Conservation (phyloP, 2,888 invertebrate genomes). For the Stenichneumon culpator region DNA sequence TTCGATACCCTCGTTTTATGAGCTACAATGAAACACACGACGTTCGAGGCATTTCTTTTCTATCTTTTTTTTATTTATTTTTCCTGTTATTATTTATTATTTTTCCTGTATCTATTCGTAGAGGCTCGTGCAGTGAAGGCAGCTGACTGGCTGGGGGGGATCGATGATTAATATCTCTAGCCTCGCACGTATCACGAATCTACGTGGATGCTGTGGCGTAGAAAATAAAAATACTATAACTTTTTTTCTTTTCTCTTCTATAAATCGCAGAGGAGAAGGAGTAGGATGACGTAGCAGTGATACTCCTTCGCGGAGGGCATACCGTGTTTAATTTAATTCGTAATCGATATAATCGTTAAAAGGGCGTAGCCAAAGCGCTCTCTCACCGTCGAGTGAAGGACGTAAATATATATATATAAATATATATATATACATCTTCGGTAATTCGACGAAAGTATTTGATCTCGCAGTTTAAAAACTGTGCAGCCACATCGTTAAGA, state of each 20-base stretch:
- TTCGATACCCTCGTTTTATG: constrained; percentile 49
- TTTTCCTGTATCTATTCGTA: constrained; percentile 45
- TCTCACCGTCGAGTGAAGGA: constrained; percentile 4
- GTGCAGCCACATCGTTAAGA: constrained; percentile 8
- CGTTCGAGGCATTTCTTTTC: constrained; percentile 30
- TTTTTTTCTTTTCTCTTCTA: constrained; percentile 19
- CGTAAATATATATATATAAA: constrained; percentile 3
- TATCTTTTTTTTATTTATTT: not conserved
- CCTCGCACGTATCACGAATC: constrained; percentile 47
- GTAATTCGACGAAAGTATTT: constrained; percentile 23
- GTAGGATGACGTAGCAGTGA: not conserved
- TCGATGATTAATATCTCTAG: constrained; percentile 38
- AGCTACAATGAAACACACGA: constrained; percentile 53
- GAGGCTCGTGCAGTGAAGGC: constrained; percentile 58
- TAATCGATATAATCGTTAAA: constrained; percentile 29
- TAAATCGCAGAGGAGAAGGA: constrained; percentile 22
- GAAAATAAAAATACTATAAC: constrained; percentile 38
- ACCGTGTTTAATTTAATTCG: constrained; percentile 6
- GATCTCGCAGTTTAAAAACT: constrained; percentile 22
- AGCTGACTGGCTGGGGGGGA: constrained; percentile 62
- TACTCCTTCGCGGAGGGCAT: not conserved
- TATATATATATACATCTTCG: constrained; percentile 20
- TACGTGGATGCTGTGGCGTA: constrained; percentile 44
- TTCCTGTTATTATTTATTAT: constrained; percentile 16
- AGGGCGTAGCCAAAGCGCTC: constrained; percentile 27